phyloP scores from a whole-genome alignment of 1,140 invertebrate species.

The Lysiphlebus fabarum region DNA sequence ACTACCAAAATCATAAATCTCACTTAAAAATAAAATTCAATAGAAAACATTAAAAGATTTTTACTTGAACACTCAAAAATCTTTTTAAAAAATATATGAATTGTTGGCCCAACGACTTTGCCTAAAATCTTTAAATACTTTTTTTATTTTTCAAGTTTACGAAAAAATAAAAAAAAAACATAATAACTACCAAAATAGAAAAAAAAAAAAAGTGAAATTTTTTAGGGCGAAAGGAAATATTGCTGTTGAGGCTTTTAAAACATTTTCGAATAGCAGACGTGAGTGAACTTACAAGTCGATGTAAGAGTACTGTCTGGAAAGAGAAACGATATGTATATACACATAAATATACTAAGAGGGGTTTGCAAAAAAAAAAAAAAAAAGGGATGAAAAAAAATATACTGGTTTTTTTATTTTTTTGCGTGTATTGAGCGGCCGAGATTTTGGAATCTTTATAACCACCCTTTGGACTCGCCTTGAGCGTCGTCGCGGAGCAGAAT shows the following conservation, averaged over 20 bases:
- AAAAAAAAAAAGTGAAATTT: conserved; percentile 14
- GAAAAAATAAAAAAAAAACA: neutral
- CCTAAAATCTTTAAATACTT: no score
- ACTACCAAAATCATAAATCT: no score
- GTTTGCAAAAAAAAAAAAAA: neutral
- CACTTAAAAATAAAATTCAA: no score
- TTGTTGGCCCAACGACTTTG: no score
- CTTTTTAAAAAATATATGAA: no score
- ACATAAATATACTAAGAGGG: conserved; percentile 7
- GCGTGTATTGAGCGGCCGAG: conserved; percentile 43
- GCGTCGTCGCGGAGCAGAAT: conserved; percentile 30
- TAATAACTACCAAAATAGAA: neutral
- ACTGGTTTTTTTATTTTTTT: conserved; percentile 9
- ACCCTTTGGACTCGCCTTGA: conserved; percentile 23
- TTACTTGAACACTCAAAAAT: no score
- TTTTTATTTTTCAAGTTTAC: no score
- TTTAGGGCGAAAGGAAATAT: conserved; percentile 10
- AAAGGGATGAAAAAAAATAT: conserved; percentile 1
- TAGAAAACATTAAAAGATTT: no score
- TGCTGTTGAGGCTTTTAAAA: conserved; percentile 25
- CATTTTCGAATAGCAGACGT: conserved; percentile 15
- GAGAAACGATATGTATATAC: conserved; percentile 5
- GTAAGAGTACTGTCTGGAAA: conserved; percentile 19
- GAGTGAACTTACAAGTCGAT: conserved; percentile 17
- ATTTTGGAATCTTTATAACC: conserved; percentile 41